These are phyloP conservation scores for Calypte anna DNA, from an alignment of 2,113 vertebrate species.

Conservation along the genomic window DNA sequence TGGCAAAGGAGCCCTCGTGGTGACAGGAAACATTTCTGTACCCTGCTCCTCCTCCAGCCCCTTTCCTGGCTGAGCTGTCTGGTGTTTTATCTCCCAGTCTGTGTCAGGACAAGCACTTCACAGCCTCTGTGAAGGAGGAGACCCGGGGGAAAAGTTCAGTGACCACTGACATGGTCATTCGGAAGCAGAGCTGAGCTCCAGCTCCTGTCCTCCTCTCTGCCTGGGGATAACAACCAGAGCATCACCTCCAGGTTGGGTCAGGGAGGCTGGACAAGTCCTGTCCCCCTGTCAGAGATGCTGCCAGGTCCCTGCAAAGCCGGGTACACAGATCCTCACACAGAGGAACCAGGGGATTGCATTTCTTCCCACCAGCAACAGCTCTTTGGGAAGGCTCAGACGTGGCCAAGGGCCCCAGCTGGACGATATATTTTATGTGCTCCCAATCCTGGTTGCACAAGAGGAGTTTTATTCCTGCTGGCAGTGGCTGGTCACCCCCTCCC, in stretches of 20 bases:
- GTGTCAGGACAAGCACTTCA: neutral
- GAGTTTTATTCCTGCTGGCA: rapidly evolving
- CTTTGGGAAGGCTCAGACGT: neutral
- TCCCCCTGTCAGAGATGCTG: neutral
- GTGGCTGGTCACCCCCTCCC: neutral
- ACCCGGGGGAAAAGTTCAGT: neutral
- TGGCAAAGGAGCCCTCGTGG: neutral
- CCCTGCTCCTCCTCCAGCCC: neutral
- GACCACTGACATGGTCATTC: neutral
- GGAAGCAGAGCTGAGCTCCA: neutral
- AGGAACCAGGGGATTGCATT: rapidly evolving
- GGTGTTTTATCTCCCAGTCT: neutral
- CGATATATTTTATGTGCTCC: neutral
- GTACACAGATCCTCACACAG: rapidly evolving
- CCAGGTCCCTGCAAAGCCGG: rapidly evolving
- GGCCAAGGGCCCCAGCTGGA: neutral
- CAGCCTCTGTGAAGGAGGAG: neutral
- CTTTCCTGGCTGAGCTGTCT: neutral
- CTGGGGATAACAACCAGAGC: neutral
- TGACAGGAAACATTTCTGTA: neutral
- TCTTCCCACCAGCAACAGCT: neutral
- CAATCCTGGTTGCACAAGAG: neutral
- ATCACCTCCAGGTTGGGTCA: rapidly evolving
- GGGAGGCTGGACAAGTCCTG: rapidly evolving
- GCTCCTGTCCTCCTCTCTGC: neutral